phyloP scores from a whole-genome alignment of 2,113 vertebrate genomes.

The Carollia perspicillata region DNA sequence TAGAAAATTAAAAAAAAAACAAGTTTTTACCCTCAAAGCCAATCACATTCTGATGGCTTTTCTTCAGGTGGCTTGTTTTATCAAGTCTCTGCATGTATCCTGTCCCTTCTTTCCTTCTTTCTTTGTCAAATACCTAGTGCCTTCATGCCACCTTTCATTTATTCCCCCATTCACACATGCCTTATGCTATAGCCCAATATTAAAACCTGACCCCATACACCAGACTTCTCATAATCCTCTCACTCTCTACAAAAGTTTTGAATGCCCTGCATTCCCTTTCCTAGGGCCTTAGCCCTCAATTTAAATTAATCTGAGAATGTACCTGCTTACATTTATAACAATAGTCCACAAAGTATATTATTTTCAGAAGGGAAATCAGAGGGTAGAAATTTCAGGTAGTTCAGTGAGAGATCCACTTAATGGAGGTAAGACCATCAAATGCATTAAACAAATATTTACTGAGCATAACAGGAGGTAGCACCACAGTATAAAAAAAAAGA shows the following conservation, averaged over 20 bases:
- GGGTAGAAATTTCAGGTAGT: not conserved
- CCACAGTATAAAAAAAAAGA: not conserved
- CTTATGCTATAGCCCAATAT: not conserved
- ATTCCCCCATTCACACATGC: no score
- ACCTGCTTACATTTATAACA: not conserved
- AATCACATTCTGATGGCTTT: not conserved
- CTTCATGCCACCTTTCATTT: not conserved
- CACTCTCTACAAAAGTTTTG: not conserved
- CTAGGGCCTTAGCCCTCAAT: not conserved
- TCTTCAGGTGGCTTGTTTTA: not conserved
- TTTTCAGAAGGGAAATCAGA: not conserved
- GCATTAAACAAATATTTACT: not conserved
- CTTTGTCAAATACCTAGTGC: not conserved
- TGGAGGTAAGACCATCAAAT: not conserved
- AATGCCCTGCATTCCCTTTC: not conserved
- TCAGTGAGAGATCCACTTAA: not conserved
- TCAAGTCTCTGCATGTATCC: not conserved
- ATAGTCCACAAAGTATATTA: not conserved
- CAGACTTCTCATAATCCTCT: not conserved
- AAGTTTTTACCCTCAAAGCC: constrained; percentile 5
- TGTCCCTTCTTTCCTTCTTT: not conserved
- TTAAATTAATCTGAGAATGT: not conserved
- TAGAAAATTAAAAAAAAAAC: not conserved
- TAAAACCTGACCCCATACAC: not conserved
- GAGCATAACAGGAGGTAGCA: not conserved